Conservation (phyloP, 2,888 invertebrate genomes). For the Antheraea yamamai region DNA sequence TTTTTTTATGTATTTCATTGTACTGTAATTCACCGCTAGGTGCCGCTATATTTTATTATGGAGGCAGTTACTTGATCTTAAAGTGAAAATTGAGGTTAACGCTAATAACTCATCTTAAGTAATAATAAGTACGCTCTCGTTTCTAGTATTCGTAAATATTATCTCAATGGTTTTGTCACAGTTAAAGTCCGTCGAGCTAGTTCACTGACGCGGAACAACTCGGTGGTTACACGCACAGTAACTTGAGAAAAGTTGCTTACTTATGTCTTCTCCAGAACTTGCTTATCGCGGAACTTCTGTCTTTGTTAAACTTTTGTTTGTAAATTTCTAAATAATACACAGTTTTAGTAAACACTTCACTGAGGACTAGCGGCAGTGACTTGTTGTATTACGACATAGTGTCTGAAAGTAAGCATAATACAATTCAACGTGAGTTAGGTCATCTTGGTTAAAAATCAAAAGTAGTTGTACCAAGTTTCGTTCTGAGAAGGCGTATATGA, state of each 20-base stretch:
- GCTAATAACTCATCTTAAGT: background rate
- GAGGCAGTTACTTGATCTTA: too few species aligned
- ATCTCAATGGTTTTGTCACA: background rate
- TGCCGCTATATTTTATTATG: too few species aligned
- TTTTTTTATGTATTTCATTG: too few species aligned
- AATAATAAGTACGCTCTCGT: background rate
- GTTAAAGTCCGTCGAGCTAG: background rate
- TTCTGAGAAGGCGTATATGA: too few species aligned
- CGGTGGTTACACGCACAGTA: background rate
- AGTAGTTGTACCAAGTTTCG: too few species aligned
- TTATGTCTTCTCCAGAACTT: background rate
- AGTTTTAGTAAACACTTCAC: background rate
- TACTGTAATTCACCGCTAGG: too few species aligned
- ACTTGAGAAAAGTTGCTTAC: slow-evolving; percentile 6
- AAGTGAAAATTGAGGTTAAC: too few species aligned
- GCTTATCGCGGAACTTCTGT: background rate
- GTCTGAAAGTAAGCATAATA: too few species aligned
- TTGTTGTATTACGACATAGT: too few species aligned
- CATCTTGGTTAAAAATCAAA: too few species aligned
- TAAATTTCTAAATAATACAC: background rate
- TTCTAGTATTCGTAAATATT: background rate
- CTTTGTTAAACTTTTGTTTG: background rate
- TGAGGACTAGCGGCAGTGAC: background rate
- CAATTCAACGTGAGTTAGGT: too few species aligned
- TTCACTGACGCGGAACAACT: background rate